A percentile compares a stretch with the other conserved stretches of the same genome.
Conservation (phyloP, 2,113 vertebrate genomes). For the Pseudorhombus dupliciocellatus region DNA sequence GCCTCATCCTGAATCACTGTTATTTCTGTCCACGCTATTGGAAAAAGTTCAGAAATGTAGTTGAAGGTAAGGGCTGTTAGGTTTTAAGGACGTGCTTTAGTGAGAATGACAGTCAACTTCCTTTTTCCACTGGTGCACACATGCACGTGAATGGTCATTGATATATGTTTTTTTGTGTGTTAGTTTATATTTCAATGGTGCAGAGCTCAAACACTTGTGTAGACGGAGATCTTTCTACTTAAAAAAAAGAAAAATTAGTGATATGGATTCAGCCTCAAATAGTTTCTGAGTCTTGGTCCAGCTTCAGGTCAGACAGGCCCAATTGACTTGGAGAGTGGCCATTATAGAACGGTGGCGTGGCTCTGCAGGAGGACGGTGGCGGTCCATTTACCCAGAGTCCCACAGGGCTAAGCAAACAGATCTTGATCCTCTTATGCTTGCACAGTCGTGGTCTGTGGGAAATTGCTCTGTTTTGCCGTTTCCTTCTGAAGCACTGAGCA, state of each 20-base stretch:
- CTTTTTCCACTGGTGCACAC: too few relatives aligned
- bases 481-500: conserved; percentile 21
- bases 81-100: too few relatives aligned
- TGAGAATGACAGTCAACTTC: too few relatives aligned
- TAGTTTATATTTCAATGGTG: too few relatives aligned
- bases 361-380: conserved; percentile 58
- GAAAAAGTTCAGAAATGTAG: not conserved
- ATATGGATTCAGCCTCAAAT: conserved; percentile 8
- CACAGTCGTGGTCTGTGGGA: conserved; percentile 28
- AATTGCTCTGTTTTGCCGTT: conserved; percentile 47
- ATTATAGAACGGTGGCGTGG: conserved; percentile 55
- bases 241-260: too few relatives aligned
- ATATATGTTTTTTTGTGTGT: too few relatives aligned
- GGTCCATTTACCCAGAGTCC: conserved; percentile 71
- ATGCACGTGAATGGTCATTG: too few relatives aligned
- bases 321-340: conserved; percentile 73
- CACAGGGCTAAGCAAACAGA: conserved; percentile 49
- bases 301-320: conserved; percentile 66
- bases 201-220: too few relatives aligned
- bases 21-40: not conserved
- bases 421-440: conserved; percentile 40
- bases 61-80: too few relatives aligned
- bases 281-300: conserved; percentile 61
- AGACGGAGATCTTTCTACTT: too few relatives aligned
- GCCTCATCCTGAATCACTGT: too few relatives aligned